Evolutionary conservation across 1,140 invertebrate genomes (phyloP), one percentile per base, ranked within the genome.

Genomic region (Cylas formicarius): DNA sequence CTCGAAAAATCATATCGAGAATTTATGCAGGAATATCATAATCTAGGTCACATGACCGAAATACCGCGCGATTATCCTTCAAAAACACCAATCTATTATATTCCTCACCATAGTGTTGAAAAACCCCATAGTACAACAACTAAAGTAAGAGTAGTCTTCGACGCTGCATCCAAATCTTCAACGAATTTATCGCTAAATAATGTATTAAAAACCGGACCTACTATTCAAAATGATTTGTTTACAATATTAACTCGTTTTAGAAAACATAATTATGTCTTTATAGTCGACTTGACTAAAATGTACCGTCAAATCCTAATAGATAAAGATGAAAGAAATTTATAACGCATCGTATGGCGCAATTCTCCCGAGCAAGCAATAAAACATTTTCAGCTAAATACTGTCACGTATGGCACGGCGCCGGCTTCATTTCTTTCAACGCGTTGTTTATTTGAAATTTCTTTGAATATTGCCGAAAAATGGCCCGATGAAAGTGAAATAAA

Each of bases 281-380:
- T 48, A 4, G 58, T 50, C 1, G 69, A 70, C 44, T 60, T 69
- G 16, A 49, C 48, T 21, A 67, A 69, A 53, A 69, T 69, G 63
- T 71, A 63, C 44, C 48, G 66, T 2, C 64, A 67, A 41, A 54
- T 70, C 19, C 22, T 31, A 11, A 36, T 70, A 1, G 14, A 57
- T 44, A 17, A 40, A 18, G 35, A 47, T 18, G 51, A 69, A 29
- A 9, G 29, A 19, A 42, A 56, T 16, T 57, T 58, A 29, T 65
- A 69, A 48, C 23, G 57, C 19, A 67, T 71, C 18, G 9, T 70
- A 1, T 71, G 67, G 66, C 41, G 63, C 14, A 20, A 44, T 7
- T n/a, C 39, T 5, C 44, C 34, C 1, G 39, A 41, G 17, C 33
- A 62, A 22, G 23, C 44, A 8, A 36, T 67, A 0, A 50, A 34